Percentiles rank a stretch among this genome's conserved stretches.
Conservation (phyloP, 2,888 invertebrate species). For the Lasius fuliginosus region DNA sequence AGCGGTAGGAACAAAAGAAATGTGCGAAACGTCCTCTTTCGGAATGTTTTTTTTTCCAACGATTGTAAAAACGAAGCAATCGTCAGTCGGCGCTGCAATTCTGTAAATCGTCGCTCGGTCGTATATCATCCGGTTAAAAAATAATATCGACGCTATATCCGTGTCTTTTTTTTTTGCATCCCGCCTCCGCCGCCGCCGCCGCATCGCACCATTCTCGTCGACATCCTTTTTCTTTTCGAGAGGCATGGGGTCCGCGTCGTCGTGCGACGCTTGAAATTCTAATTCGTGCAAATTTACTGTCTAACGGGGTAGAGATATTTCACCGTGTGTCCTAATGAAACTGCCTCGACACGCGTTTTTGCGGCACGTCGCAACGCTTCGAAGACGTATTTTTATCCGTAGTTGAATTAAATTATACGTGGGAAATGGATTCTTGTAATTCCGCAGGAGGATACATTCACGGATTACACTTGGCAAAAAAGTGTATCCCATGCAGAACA, state of each 20-base stretch:
- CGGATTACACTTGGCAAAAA: conserved; percentile 33
- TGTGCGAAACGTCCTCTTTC: conserved; percentile 64
- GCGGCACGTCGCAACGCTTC: conserved; percentile 20
- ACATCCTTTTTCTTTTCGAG: conserved; percentile 72
- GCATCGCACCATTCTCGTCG: conserved; percentile 62
- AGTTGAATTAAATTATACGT: conserved; percentile 6
- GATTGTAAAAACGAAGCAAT: conserved; percentile 75
- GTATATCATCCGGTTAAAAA: conserved; percentile 76
- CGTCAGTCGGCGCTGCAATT: conserved; percentile 71
- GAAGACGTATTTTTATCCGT: conserved; percentile 18
- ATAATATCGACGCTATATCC: conserved; percentile 71
- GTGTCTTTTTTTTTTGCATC: conserved; percentile 7
- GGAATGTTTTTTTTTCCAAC: background rate
- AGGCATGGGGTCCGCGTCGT: conserved; percentile 48
- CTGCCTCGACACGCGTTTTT: conserved; percentile 58
- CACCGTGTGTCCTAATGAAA: conserved; percentile 72
- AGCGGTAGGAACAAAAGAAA: conserved; percentile 29
- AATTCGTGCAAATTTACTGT: conserved; percentile 75
- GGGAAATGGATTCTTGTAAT: conserved; percentile 7
- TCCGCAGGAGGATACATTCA: background rate
- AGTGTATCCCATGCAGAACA: conserved; percentile 2
- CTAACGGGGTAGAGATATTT: conserved; percentile 73
- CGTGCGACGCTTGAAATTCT: conserved; percentile 74
- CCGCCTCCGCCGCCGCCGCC: conserved; percentile 5
- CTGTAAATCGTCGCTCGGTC: conserved; percentile 75